phyloP scores from a whole-genome alignment of 2,113 vertebrate genomes.

The Zosterops borbonicus region DNA sequence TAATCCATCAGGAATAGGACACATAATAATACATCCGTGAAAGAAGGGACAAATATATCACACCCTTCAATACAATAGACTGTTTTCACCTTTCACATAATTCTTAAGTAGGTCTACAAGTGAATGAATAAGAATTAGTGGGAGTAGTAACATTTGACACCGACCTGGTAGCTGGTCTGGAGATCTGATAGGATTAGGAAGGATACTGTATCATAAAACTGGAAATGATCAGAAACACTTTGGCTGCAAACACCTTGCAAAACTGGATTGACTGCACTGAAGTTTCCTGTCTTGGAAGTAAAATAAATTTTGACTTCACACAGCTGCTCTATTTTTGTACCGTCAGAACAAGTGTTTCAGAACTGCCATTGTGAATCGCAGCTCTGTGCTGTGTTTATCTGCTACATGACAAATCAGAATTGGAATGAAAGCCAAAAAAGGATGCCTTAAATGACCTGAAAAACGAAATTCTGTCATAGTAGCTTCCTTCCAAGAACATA shows the following conservation, averaged over 20 bases:
- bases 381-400: constrained; percentile 35
- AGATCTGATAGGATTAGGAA: neutral
- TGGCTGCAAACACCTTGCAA: constrained; percentile 20
- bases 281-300: constrained; percentile 31
- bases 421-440: constrained; percentile 14
- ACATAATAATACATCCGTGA: neutral
- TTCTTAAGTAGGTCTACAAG: neutral
- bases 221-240: constrained; percentile 15
- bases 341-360: constrained; percentile 41
- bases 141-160: neutral
- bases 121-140: neutral
- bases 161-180: neutral
- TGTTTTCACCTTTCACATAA: neutral
- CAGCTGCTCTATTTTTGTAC: constrained; percentile 57
- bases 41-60: neutral
- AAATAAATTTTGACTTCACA: constrained; percentile 55
- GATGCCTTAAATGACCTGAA: constrained; percentile 40
- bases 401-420: constrained; percentile 46
- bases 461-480: neutral
- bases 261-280: constrained; percentile 22
- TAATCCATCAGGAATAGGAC: neutral
- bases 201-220: neutral
- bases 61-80: neutral
- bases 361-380: constrained; percentile 50
- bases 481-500: constrained; percentile 56